Evolutionary conservation across 2,113 vertebrate genomes (phyloP).

Genomic region (Reinhardtius hippoglossoides): DNA sequence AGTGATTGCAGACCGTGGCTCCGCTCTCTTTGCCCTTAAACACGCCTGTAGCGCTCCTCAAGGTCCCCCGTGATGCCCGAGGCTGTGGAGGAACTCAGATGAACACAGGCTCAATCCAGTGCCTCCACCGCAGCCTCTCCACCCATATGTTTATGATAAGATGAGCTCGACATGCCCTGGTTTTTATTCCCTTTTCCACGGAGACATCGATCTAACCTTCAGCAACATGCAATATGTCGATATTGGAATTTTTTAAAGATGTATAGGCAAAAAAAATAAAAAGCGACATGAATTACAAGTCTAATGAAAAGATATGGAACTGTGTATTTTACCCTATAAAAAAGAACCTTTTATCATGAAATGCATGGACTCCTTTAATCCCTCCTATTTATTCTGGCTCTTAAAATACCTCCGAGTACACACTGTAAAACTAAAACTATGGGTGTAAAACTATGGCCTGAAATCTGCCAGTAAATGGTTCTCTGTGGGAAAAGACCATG

Average conservation of each 20-base stretch:
- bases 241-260: constrained; percentile 39
- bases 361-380: too few species aligned
- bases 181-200: constrained; percentile 53
- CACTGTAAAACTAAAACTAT: constrained; percentile 7
- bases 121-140: constrained; percentile 45
- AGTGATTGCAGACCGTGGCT: constrained; percentile 47
- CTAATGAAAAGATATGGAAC: constrained; percentile 30
- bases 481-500: constrained; percentile 17
- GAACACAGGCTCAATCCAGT: constrained; percentile 56
- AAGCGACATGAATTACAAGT: constrained; percentile 5
- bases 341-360: constrained; percentile 6
- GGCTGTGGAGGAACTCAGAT: constrained; percentile 71
- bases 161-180: constrained; percentile 52
- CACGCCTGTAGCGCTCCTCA: constrained; percentile 79
- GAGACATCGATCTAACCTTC: constrained; percentile 56
- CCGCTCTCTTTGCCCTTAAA: constrained; percentile 64
- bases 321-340: constrained; percentile 41
- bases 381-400: too few species aligned
- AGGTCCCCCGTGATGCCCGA: constrained; percentile 71
- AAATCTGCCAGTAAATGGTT: constrained; percentile 43
- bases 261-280: not conserved
- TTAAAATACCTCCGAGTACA: constrained; percentile 36
- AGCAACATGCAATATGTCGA: constrained; percentile 53
- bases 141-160: constrained; percentile 65
- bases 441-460: constrained; percentile 14